A percentile compares a stretch with the other conserved stretches of the same genome.
Evolutionary conservation across 1,140 invertebrate species (phyloP).

Genomic region (Plectus sambesii): DNA sequence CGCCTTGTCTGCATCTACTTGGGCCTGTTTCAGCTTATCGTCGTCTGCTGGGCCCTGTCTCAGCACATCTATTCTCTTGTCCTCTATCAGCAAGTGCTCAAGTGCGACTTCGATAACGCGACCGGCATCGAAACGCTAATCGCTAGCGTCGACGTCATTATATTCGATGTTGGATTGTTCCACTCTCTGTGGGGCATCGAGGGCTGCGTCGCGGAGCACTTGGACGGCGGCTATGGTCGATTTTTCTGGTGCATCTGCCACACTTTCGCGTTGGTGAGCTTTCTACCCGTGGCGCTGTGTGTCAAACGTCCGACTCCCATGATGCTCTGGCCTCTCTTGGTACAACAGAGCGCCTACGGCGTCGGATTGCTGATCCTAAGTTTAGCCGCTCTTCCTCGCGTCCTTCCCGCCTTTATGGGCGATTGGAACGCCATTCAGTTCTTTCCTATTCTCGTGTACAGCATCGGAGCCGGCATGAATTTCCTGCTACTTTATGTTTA

Average conservation of each 20-base stretch:
- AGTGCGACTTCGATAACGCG: constrained; percentile 37
- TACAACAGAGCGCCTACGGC: constrained; percentile 42
- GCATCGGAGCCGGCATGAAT: constrained; percentile 36
- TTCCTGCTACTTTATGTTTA: constrained; percentile 41
- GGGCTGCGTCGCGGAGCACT: constrained; percentile 40
- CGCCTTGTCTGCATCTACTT: constrained; percentile 34
- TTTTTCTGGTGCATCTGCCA: constrained; percentile 36
- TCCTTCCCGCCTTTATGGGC: constrained; percentile 36
- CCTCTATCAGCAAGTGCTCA: constrained; percentile 30
- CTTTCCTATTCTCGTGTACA: constrained; percentile 30
- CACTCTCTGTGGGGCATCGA: constrained; percentile 40
- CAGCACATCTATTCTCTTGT: constrained; percentile 36
- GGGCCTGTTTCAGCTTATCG: constrained; percentile 32
- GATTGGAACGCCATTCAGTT: constrained; percentile 36
- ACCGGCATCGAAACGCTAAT: constrained; percentile 25
- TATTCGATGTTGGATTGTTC: constrained; percentile 40
- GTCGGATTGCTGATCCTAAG: constrained; percentile 36
- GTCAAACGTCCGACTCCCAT: constrained; percentile 30
- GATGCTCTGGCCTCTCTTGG: constrained; percentile 35
- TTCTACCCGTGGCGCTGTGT: constrained; percentile 39
- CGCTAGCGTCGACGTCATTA: constrained; percentile 39
- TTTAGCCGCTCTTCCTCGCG: constrained; percentile 35
- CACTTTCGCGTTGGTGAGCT: constrained; percentile 30
- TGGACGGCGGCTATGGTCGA: constrained; percentile 38
- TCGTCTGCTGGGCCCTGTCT: constrained; percentile 37